Evolutionary conservation across 2,797 vertebrate species (phyloP).

Genomic region (Pachyuromys duprasi): DNA sequence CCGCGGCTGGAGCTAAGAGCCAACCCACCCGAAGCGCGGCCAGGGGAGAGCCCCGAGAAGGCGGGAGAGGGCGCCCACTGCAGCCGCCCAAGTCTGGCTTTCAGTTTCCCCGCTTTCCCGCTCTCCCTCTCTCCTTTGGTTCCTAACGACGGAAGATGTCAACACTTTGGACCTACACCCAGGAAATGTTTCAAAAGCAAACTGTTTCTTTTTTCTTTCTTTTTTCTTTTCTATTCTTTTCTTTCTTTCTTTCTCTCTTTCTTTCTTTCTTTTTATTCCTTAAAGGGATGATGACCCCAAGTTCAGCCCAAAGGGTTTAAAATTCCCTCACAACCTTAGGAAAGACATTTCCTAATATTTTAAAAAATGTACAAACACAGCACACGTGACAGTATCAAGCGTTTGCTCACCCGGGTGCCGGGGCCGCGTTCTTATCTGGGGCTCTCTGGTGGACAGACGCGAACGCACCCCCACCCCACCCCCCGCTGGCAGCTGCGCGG

Average conservation of each 20-base stretch:
- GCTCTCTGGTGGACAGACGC: not conserved
- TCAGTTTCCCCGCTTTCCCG: not conserved
- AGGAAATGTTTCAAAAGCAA: constrained; percentile 34
- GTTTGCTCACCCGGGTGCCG: not conserved
- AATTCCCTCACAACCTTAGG: not conserved
- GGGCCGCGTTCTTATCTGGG: not conserved
- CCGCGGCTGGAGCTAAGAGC: not conserved
- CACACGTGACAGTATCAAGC: not conserved
- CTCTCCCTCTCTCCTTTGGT: not conserved
- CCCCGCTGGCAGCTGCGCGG: constrained; percentile 21
- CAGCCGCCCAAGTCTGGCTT: not conserved
- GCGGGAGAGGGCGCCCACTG: not conserved
- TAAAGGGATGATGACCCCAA: not conserved
- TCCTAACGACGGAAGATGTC: not conserved
- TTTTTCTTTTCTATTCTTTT: not conserved
- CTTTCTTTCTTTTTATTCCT: not conserved
- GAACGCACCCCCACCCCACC: not conserved
- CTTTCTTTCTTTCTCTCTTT: not conserved
- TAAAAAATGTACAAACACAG: not conserved
- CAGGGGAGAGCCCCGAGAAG: too few species aligned
- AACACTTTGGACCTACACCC: not conserved
- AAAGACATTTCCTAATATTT: not conserved
- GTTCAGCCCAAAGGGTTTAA: not conserved
- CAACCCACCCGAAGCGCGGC: too few species aligned
- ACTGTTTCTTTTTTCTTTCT: not conserved